Conservation (phyloP, 2,113 vertebrate genomes). For the Ascaphus truei region DNA sequence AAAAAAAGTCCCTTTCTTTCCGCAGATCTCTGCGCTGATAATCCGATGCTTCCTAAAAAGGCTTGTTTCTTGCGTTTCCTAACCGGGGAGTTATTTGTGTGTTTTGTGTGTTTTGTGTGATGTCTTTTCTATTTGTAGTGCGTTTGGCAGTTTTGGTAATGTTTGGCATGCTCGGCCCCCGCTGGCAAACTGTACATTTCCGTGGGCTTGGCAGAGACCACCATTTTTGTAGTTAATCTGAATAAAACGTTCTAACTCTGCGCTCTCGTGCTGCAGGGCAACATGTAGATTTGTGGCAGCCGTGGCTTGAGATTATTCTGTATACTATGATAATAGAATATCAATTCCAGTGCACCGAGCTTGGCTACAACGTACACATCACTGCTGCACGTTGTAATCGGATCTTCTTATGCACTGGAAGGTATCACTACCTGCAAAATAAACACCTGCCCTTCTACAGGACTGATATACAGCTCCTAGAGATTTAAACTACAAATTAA, state of each 20-base stretch:
- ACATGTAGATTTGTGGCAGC: neutral
- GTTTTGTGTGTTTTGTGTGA: slow-evolving; percentile 31
- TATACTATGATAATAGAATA: slow-evolving; percentile 14
- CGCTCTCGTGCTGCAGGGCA: neutral
- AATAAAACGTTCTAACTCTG: no score
- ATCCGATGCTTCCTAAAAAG: slow-evolving; percentile 47
- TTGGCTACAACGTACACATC: no score
- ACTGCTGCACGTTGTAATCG: no score
- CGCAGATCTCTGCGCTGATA: slow-evolving; percentile 35
- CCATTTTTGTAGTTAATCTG: neutral
- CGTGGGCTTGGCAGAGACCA: slow-evolving; percentile 18
- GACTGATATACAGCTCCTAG: no score
- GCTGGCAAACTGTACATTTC: slow-evolving; percentile 4
- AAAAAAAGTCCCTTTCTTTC: neutral
- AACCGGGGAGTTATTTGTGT: slow-evolving; percentile 10
- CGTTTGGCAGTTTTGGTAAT: slow-evolving; percentile 29
- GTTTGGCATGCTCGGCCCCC: slow-evolving; percentile 18
- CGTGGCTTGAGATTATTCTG: neutral
- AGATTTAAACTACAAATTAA: no score
- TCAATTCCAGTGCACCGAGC: no score
- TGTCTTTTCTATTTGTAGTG: slow-evolving; percentile 35
- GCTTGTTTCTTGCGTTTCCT: slow-evolving; percentile 42
- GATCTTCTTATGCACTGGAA: no score
- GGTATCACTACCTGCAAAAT: no score
- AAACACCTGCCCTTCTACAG: no score